Base-by-base conservation (phyloP, 2,797 vertebrate genomes). In the Tapera naevia region DNA sequence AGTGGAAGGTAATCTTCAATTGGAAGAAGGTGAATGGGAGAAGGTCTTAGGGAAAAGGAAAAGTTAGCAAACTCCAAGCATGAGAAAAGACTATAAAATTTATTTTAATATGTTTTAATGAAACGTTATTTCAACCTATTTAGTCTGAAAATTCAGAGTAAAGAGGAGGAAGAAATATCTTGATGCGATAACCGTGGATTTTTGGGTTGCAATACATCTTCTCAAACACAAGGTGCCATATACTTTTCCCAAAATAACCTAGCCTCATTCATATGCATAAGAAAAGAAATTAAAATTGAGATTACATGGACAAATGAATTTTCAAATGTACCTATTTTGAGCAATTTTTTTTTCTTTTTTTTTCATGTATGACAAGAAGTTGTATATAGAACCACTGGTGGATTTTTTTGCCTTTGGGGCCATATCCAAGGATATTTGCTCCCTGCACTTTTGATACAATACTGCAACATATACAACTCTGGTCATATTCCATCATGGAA, bases 1-100 rank as follows among this genome's bases (percentile, higher is more conserved):
- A 9, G 2, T 32, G 4, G 19, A 58, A 1, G 9, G 0, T 0
- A 2, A 4, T 37, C 37, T 69, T 39, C 17, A 74, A 46, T 10
- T 24, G 48, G 48, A 45, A 45, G 45, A 19, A 45, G 18, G 18
- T 45, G n/a, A n/a, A n/a, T n/a, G n/a, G n/a, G n/a, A n/a, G 18
- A 45, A 45, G 17, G 28, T 3, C 8, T 39, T 12, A 53, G 9
- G 8, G 32, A 12, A 66, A 53, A 65, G 25, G 22, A 75, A 65
- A 64, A 80, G 4, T 1, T 43, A 58, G 3, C 4, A 85, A 73
- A 51, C 2, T 48, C 12, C 27, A 45, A 72, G 4, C 7, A 57
- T 4, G 57, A 43, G 8, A 48, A 30, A 80, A 28, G 4, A 0
- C 1, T 10, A 8, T 4, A 28, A 27, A n/a, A 30, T 32, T 45